A percentile compares a stretch with the other conserved stretches of the same genome.
These are phyloP conservation scores for Ectemnius cavifrons DNA, from an alignment of 2,888 invertebrate genomes.

Conservation along the genomic window DNA sequence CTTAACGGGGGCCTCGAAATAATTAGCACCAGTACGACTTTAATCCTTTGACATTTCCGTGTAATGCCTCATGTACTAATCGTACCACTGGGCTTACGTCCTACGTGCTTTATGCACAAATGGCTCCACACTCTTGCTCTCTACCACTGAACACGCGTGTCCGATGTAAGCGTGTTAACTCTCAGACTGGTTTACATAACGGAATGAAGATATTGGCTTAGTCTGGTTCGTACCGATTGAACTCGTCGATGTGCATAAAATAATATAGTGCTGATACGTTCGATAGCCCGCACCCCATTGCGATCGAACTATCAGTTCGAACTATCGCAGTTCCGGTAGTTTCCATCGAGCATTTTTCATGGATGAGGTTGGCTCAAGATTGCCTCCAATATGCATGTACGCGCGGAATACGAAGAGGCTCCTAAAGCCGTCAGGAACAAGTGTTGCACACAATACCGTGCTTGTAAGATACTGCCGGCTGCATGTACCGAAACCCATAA, in stretches of 20 bases:
- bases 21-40: constrained; percentile 35
- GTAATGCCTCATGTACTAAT: constrained; percentile 1
- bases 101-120: background rate
- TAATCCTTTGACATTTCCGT: constrained; percentile 30
- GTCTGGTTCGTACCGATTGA: constrained; percentile 19
- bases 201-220: background rate
- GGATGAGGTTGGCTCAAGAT: constrained; percentile 32
- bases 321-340: constrained; percentile 35
- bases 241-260: no score
- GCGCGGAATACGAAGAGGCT: constrained; percentile 53
- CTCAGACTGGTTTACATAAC: constrained; percentile 9
- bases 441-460: constrained; percentile 57
- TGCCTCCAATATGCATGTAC: constrained; percentile 40
- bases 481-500: constrained; percentile 57
- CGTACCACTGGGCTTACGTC: background rate
- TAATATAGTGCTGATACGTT: no score
- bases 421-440: constrained; percentile 60
- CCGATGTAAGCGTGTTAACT: no score
- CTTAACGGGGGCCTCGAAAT: constrained; percentile 24
- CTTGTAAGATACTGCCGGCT: constrained; percentile 55
- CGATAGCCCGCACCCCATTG: background rate
- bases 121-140: no score
- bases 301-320: background rate
- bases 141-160: no score
- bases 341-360: constrained; percentile 41